These are phyloP conservation scores for Drosophila azteca DNA, from an alignment of 1,140 invertebrate genomes.

Conservation along the genomic window DNA sequence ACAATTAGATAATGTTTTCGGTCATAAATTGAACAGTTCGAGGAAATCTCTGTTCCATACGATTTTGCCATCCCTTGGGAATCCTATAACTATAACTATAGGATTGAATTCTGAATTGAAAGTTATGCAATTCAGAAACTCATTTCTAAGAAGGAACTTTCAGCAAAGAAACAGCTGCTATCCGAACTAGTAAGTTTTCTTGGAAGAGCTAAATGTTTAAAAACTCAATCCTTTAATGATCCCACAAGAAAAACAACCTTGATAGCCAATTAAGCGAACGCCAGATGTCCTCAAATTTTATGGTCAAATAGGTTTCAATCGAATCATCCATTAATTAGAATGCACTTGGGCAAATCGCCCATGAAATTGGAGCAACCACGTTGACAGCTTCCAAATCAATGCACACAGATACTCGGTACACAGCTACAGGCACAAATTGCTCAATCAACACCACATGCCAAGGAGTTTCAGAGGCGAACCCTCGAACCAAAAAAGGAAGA, in stretches of 20 bases:
- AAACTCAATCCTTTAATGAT: constrained; percentile 20
- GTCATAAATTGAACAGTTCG: constrained; percentile 14
- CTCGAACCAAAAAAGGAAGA: too few species aligned
- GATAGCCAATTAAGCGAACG: constrained; percentile 45
- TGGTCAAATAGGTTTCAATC: constrained; percentile 39
- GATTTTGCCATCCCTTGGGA: neutral
- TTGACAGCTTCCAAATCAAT: constrained; percentile 76
- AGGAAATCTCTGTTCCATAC: neutral
- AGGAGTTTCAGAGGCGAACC: constrained; percentile 24
- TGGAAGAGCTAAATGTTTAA: too few species aligned
- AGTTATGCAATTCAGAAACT: neutral
- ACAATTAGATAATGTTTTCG: constrained; percentile 31
- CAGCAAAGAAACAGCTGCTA: neutral
- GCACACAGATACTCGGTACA: constrained; percentile 33
- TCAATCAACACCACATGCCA: constrained; percentile 76
- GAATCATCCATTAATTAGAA: constrained; percentile 67
- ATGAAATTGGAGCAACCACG: constrained; percentile 78
- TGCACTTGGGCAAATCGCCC: constrained; percentile 72
- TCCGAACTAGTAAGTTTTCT: neutral
- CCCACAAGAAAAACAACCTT: constrained; percentile 27
- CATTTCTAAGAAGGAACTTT: neutral
- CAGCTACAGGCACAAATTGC: constrained; percentile 54
- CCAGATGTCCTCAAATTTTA: constrained; percentile 71
- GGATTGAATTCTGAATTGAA: too few species aligned
- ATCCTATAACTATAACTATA: neutral